Evolutionary conservation across 1,140 invertebrate species (phyloP).

Genomic region (Zophobas atratus): DNA sequence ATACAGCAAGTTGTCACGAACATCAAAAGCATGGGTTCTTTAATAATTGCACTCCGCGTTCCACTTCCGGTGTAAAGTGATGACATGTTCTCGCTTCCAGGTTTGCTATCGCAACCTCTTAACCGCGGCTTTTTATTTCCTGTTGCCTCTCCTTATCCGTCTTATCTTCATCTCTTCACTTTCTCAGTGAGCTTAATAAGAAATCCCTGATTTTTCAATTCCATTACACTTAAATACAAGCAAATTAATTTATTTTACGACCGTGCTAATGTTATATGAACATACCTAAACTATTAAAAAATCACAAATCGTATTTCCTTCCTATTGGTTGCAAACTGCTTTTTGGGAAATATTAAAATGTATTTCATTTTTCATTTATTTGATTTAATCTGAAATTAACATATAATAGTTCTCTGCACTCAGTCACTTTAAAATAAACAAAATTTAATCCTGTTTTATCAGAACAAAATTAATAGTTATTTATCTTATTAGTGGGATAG

Average conservation of each 20-base stretch:
- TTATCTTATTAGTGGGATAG: too few species aligned
- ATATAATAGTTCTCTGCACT: too few species aligned
- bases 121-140: slow-evolving; percentile 48
- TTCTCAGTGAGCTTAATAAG: slow-evolving; percentile 31
- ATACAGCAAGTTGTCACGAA: slow-evolving; percentile 45
- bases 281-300: too few species aligned
- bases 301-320: too few species aligned
- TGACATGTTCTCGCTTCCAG: slow-evolving; percentile 51
- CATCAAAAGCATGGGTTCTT: slow-evolving; percentile 44
- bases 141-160: slow-evolving; percentile 46
- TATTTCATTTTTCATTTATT: slow-evolving; percentile 1
- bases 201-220: slow-evolving; percentile 35
- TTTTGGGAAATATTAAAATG: not conserved
- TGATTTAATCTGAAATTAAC: too few species aligned
- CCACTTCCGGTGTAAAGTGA: slow-evolving; percentile 52
- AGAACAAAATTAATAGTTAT: too few species aligned
- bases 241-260: not conserved
- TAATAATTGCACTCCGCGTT: slow-evolving; percentile 51
- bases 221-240: slow-evolving; percentile 14
- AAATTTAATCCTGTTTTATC: too few species aligned
- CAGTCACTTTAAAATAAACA: too few species aligned
- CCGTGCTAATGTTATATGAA: not conserved
- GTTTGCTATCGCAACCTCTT: slow-evolving; percentile 46
- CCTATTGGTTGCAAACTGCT: too few species aligned
- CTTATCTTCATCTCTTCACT: slow-evolving; percentile 50